Percentiles rank a stretch among this genome's conserved stretches.
Conservation (phyloP, 2,888 invertebrate species). For the Callimorpha dominula region DNA sequence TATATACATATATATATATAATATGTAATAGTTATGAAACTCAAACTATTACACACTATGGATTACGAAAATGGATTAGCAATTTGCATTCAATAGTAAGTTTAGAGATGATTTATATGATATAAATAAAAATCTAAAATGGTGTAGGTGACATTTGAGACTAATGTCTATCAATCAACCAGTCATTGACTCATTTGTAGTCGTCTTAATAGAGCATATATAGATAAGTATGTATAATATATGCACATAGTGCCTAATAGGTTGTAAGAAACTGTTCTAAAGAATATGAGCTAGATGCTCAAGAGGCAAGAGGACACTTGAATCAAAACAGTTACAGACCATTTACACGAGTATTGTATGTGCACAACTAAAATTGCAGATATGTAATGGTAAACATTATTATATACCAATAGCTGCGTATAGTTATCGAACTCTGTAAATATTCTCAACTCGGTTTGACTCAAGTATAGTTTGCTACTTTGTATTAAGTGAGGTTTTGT, state of each 20-base stretch:
- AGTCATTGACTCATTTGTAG: no score
- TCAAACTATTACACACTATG: background rate
- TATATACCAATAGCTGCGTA: background rate
- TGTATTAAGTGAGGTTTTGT: slow-evolving; percentile 43
- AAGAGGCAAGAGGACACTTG: background rate
- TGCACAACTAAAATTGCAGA: background rate
- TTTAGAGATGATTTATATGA: background rate
- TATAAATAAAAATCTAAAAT: background rate
- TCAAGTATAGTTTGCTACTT: slow-evolving; percentile 20
- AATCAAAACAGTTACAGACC: background rate
- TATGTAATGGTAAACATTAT: background rate
- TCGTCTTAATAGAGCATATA: background rate
- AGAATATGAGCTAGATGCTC: background rate
- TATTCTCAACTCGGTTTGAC: background rate
- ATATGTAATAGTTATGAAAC: no score
- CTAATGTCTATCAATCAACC: no score
- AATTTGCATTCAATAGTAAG: background rate
- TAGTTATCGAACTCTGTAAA: background rate
- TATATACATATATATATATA: no score
- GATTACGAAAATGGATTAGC: background rate
- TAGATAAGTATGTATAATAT: no score
- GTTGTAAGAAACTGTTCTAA: background rate
- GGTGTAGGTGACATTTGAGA: background rate
- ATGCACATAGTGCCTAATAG: background rate
- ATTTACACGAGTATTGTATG: background rate